Evolutionary conservation across 2,113 vertebrate species (phyloP).

Genomic region (Pedetes capensis): DNA sequence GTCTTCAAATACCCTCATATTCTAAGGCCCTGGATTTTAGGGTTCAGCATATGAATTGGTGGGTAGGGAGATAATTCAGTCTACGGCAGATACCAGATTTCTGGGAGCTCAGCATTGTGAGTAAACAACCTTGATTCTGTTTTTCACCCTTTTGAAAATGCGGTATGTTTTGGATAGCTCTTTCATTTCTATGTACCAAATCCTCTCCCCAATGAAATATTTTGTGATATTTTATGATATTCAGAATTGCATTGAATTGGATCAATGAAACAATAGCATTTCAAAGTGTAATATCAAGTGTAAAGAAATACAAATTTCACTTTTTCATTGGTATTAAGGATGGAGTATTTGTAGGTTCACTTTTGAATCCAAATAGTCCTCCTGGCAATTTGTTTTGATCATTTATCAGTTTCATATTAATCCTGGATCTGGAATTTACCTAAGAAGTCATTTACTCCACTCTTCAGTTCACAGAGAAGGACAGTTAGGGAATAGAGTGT

Average conservation of each 20-base stretch:
- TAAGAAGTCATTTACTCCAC: neutral
- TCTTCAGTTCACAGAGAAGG: neutral
- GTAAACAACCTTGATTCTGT: neutral
- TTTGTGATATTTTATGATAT: neutral
- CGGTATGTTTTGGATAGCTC: neutral
- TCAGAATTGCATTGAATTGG: neutral
- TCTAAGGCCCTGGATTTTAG: neutral
- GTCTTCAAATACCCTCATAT: neutral
- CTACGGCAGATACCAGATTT: neutral
- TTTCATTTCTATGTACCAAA: neutral
- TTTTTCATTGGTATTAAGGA: constrained; percentile 14
- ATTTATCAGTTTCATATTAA: neutral
- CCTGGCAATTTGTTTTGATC: neutral
- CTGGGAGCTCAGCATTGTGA: neutral
- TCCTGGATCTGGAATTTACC: neutral
- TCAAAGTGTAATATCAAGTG: neutral
- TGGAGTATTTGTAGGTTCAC: neutral
- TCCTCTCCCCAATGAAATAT: neutral
- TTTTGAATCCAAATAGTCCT: neutral
- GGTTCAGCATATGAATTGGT: neutral
- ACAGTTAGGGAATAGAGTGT: neutral
- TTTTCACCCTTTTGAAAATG: neutral
- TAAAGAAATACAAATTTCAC: neutral
- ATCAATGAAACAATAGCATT: neutral
- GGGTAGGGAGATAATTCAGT: neutral